A percentile compares a stretch with the other conserved stretches of the same genome.
These are phyloP conservation scores for Nymphalis urticae DNA, from an alignment of 2,888 invertebrate genomes.

Conservation along the genomic window DNA sequence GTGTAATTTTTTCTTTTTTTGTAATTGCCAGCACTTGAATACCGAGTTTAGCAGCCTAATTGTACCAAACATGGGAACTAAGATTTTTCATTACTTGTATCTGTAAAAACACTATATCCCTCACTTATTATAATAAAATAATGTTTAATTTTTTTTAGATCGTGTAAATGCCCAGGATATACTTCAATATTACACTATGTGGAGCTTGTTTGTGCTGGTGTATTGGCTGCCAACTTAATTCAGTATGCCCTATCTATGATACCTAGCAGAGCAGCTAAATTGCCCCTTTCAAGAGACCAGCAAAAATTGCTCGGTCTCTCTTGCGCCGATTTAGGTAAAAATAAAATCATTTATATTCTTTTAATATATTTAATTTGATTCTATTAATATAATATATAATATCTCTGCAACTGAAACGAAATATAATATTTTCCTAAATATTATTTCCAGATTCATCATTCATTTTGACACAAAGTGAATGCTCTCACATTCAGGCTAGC, in stretches of 20 bases:
- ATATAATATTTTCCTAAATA: not conserved
- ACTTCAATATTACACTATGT: slow-evolving; percentile 59
- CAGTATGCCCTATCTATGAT: slow-evolving; percentile 45
- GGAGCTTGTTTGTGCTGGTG: slow-evolving; percentile 48
- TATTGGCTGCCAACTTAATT: slow-evolving; percentile 47
- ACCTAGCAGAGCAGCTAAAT: slow-evolving; percentile 44
- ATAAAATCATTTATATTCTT: not conserved
- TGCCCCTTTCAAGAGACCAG: slow-evolving; percentile 42
- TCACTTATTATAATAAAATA: not conserved
- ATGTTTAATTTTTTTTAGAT: slow-evolving; percentile 42
- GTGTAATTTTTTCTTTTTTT: too few relatives aligned
- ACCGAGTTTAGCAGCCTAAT: too few relatives aligned
- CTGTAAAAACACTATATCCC: too few relatives aligned
- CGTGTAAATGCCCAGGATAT: slow-evolving; percentile 69
- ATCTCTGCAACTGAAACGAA: not conserved
- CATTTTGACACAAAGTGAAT: slow-evolving; percentile 32
- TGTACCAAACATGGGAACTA: too few relatives aligned
- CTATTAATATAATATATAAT: too few relatives aligned
- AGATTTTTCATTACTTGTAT: too few relatives aligned
- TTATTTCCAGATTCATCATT: slow-evolving; percentile 43
- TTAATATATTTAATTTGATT: too few relatives aligned
- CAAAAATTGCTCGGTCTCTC: slow-evolving; percentile 47
- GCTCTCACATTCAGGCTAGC: not conserved
- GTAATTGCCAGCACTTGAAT: too few relatives aligned
- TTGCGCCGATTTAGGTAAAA: slow-evolving; percentile 43